Percentiles rank a stretch among this genome's conserved stretches.
Evolutionary conservation across 2,888 invertebrate genomes (phyloP).

Genomic region (Acanthococcus lagerstroemiae): DNA sequence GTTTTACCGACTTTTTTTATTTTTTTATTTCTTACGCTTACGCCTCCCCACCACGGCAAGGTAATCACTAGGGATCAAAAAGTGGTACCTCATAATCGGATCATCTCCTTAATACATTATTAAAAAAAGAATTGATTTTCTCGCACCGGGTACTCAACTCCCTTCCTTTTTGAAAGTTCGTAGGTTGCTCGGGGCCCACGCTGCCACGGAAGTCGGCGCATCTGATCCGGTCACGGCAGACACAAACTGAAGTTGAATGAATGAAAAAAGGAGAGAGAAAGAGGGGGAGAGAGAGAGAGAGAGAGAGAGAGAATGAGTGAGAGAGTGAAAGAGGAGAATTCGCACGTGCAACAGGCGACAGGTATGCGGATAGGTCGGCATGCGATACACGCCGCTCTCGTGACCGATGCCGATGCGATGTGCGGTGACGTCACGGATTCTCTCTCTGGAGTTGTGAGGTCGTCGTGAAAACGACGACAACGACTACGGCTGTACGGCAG

Average conservation of each 20-base stretch:
- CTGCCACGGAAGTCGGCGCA: background rate
- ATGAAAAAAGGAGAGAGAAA: background rate
- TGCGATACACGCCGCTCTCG: background rate
- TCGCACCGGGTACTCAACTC: too few relatives aligned
- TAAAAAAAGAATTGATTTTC: too few relatives aligned
- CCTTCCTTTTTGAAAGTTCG: too few relatives aligned
- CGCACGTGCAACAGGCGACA: constrained; percentile 25
- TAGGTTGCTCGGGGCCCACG: too few relatives aligned
- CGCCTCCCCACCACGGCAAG: too few relatives aligned
- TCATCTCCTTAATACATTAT: too few relatives aligned
- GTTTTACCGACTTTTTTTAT: too few relatives aligned
- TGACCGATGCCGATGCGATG: constrained; percentile 1
- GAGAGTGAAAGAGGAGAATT: background rate
- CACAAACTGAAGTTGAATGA: background rate
- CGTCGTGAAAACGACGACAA: constrained; percentile 5
- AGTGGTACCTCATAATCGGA: too few relatives aligned
- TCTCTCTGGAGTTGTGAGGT: constrained; percentile 22
- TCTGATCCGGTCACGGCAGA: background rate
- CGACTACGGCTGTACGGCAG: too few relatives aligned
- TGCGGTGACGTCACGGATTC: constrained; percentile 26
- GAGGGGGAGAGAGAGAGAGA: background rate
- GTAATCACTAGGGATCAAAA: too few relatives aligned
- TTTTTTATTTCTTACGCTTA: too few relatives aligned
- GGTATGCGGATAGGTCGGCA: constrained; percentile 9
- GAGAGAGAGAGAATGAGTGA: background rate